A percentile compares a stretch with the other conserved stretches of the same genome.
phyloP scores from a whole-genome alignment of 2,888 invertebrate species.

The Chrysotoxum bicinctum region DNA sequence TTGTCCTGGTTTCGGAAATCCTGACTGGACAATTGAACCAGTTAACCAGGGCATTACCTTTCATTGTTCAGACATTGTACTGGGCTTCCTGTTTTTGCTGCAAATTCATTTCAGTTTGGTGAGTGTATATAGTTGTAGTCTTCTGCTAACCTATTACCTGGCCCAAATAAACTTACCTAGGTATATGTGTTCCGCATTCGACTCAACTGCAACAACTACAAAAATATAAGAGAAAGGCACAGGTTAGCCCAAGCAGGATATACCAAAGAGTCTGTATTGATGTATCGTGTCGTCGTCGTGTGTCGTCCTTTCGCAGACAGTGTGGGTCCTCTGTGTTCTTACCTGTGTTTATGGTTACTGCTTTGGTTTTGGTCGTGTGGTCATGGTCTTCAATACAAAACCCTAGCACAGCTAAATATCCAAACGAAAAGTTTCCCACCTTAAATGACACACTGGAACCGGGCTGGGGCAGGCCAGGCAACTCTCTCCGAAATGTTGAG shows the following conservation, averaged over 20 bases:
- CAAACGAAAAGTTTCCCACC: slow-evolving; percentile 55
- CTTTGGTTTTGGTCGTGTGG: slow-evolving; percentile 39
- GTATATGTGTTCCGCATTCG: slow-evolving; percentile 12
- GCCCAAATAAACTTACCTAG: slow-evolving; percentile 54
- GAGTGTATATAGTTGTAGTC: not conserved
- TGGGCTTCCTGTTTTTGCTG: slow-evolving; percentile 50
- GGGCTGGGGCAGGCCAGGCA: not conserved
- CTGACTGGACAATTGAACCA: slow-evolving; percentile 71
- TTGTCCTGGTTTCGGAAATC: slow-evolving; percentile 57
- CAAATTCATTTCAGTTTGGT: slow-evolving; percentile 22
- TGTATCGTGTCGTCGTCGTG: not conserved
- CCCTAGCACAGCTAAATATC: slow-evolving; percentile 35
- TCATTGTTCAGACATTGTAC: slow-evolving; percentile 65
- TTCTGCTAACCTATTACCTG: slow-evolving; percentile 59
- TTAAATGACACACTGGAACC: slow-evolving; percentile 50
- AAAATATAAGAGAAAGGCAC: slow-evolving; percentile 16
- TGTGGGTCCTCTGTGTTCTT: slow-evolving; percentile 6
- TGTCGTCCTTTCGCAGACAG: not conserved
- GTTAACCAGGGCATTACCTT: slow-evolving; percentile 69
- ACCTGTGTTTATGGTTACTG: slow-evolving; percentile 56
- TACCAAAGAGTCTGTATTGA: slow-evolving; percentile 38
- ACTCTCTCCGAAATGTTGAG: not conserved
- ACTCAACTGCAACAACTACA: slow-evolving; percentile 3
- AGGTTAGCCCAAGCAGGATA: not conserved
- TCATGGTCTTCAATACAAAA: slow-evolving; percentile 28